Conservation (phyloP, 2,797 vertebrate genomes). For the Aselliscus stoliczkanus region DNA sequence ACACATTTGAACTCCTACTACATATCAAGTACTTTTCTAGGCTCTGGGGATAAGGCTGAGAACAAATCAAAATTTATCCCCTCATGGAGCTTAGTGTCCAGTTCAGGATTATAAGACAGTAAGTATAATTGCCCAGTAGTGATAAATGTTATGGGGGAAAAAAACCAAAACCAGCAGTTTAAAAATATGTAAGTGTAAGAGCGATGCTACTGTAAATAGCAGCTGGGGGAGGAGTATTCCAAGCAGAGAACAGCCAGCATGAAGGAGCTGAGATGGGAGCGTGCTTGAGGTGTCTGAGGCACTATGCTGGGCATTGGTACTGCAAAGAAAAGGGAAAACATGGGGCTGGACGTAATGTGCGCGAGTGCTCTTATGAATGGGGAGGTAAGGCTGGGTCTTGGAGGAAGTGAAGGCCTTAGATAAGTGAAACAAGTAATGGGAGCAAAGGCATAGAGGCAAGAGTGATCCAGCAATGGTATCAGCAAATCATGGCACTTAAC, state of each 20-base stretch:
- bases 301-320: not conserved
- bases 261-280: not conserved
- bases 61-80: not conserved
- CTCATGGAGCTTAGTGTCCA: not conserved
- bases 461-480: not conserved
- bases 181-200: not conserved
- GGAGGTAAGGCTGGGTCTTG: not conserved
- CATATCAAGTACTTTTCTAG: not conserved
- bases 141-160: not conserved
- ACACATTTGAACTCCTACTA: not conserved
- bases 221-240: not conserved
- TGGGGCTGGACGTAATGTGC: not conserved
- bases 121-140: not conserved
- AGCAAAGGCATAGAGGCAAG: not conserved
- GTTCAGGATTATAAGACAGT: not conserved
- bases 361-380: not conserved
- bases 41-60: not conserved
- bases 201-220: not conserved
- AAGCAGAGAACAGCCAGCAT: not conserved
- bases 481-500: not conserved
- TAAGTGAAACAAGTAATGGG: not conserved
- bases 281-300: not conserved
- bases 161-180: not conserved
- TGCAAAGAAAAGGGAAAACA: not conserved
- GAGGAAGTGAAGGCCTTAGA: not conserved